Percentiles rank a stretch among this genome's conserved stretches.
phyloP scores from a whole-genome alignment of 1,140 invertebrate genomes.

The Mylabris phalerata region DNA sequence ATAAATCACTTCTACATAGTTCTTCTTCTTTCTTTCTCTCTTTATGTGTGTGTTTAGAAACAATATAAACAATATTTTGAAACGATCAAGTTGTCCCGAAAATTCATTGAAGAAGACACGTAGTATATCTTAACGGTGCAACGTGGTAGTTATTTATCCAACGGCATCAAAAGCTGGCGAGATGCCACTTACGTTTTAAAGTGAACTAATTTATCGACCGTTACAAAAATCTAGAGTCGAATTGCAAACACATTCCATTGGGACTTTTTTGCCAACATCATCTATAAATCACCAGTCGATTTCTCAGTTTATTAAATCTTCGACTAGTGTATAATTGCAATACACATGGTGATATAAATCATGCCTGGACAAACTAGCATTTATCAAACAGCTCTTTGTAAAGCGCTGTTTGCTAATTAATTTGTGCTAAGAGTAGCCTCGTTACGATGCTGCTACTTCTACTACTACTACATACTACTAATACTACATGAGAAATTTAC shows the following conservation, averaged over 20 bases:
- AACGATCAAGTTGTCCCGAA: constrained; percentile 11
- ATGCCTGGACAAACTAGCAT: constrained; percentile 4
- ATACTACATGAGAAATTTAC: no score
- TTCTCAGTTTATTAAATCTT: constrained; percentile 40
- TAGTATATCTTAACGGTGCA: constrained; percentile 21
- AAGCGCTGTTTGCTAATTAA: no score
- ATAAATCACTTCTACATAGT: background rate
- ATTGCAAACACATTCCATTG: constrained; percentile 21
- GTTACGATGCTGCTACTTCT: no score
- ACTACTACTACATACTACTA: no score
- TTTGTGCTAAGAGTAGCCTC: no score
- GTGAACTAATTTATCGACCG: constrained; percentile 25
- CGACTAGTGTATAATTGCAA: constrained; percentile 36
- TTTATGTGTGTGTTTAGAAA: no score
- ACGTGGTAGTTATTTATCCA: constrained; percentile 30
- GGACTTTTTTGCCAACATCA: constrained; percentile 9
- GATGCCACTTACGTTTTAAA: constrained; percentile 21
- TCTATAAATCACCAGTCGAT: constrained; percentile 34
- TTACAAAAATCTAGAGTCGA: constrained; percentile 26
- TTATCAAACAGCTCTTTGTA: no score
- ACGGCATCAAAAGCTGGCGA: constrained; percentile 30
- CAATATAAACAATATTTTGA: constrained; percentile 4
- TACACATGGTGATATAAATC: constrained; percentile 37
- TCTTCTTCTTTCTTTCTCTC: no score
- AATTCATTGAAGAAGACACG: constrained; percentile 20